Evolutionary conservation across 2,888 invertebrate genomes (phyloP).

Genomic region (Drosophila lacicola): DNA sequence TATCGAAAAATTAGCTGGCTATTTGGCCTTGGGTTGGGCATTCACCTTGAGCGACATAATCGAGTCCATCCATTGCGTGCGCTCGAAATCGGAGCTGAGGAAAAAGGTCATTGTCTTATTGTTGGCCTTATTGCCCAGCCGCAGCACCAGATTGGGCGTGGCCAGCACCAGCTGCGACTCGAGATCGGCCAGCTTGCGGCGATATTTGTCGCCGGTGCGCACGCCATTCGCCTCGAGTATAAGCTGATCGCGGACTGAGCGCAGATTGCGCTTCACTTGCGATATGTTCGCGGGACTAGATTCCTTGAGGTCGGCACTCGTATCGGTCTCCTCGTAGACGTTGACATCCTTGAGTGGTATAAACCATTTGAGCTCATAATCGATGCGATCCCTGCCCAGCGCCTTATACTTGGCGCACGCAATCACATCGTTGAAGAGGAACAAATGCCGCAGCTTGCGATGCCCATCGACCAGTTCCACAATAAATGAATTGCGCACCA

Average conservation of each 20-base stretch:
- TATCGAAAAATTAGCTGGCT: too few relatives aligned
- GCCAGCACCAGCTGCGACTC: conserved; percentile 96
- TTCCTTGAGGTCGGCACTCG: conserved; percentile 89
- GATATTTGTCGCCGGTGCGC: conserved; percentile 91
- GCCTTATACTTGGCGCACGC: conserved; percentile 98
- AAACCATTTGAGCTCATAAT: conserved; percentile 97
- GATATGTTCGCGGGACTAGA: conserved; percentile 93
- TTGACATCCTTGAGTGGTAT: conserved; percentile 93
- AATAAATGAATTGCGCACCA: conserved; percentile 97
- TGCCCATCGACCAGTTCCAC: conserved; percentile 95
- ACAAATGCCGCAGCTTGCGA: conserved; percentile 95
- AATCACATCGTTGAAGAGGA: conserved; percentile 97
- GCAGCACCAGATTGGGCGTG: conserved; percentile 94
- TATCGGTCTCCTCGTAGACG: conserved; percentile 88
- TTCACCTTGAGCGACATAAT: conserved; percentile 89
- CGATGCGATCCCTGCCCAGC: conserved; percentile 93
- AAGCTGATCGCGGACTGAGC: conserved; percentile 94
- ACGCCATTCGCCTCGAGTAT: conserved; percentile 87
- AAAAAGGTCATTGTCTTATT: conserved; percentile 93
- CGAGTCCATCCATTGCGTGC: conserved; percentile 97
- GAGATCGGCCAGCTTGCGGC: conserved; percentile 95
- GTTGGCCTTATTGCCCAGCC: conserved; percentile 90
- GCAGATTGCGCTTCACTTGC: conserved; percentile 93
- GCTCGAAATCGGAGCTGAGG: conserved; percentile 96
- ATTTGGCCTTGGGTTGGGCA: neutral